These are phyloP conservation scores for Centropristis striata DNA, from an alignment of 2,113 vertebrate species.

Conservation along the genomic window DNA sequence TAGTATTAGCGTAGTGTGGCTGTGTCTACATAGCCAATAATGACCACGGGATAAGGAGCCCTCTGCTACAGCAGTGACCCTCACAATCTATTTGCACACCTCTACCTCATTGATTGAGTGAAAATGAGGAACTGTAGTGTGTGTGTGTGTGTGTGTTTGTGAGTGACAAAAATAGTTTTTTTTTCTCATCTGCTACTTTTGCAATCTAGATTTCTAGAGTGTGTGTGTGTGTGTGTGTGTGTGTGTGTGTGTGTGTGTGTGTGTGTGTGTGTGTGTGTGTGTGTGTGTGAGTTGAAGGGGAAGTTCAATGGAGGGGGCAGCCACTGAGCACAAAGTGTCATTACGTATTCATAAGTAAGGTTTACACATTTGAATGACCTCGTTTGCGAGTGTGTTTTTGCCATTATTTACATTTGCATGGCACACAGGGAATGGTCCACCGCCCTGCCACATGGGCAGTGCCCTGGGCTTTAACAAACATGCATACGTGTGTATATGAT, in stretches of 20 bases:
- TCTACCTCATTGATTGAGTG: slow-evolving; percentile 61
- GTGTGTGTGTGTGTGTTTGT: slow-evolving; percentile 20
- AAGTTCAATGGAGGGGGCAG: slow-evolving; percentile 56
- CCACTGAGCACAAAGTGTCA: slow-evolving; percentile 76
- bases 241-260: not conserved
- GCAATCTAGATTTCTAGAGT: slow-evolving; percentile 61
- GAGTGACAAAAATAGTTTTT: slow-evolving; percentile 26
- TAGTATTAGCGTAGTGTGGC: slow-evolving; percentile 71
- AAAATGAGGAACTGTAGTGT: slow-evolving; percentile 43
- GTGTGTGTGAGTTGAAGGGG: slow-evolving; percentile 17
- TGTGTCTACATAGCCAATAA: slow-evolving; percentile 70
- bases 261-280: not conserved
- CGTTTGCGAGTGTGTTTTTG: slow-evolving; percentile 79
- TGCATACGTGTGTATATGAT: slow-evolving; percentile 73
- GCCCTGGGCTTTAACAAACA: slow-evolving; percentile 78
- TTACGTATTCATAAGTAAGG: slow-evolving; percentile 86
- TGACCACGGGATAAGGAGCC: slow-evolving; percentile 64
- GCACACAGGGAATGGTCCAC: slow-evolving; percentile 69
- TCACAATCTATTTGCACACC: slow-evolving; percentile 60
- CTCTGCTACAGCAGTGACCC: slow-evolving; percentile 54
- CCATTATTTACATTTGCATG: slow-evolving; percentile 84
- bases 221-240: not conserved
- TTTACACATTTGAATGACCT: slow-evolving; percentile 83
- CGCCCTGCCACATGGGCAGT: slow-evolving; percentile 75
- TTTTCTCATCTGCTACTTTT: slow-evolving; percentile 54